Percentiles rank a stretch among this genome's conserved stretches.
Evolutionary conservation across 1,140 invertebrate genomes (phyloP).

Genomic region (Macrocentrus cingulum): DNA sequence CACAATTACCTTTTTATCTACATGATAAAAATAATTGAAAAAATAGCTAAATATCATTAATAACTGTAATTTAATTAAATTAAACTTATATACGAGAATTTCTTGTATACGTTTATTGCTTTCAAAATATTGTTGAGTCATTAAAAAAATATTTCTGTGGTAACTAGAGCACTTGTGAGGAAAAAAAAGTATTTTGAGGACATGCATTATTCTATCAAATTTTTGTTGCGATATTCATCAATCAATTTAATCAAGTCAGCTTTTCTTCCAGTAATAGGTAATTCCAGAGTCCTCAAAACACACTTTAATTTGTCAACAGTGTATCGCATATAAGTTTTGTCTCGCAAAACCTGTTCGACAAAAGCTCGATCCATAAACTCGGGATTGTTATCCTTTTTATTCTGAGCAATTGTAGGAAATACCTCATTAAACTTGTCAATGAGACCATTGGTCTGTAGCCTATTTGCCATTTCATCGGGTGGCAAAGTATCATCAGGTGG

Average conservation of each 20-base stretch:
- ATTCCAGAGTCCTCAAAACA: neutral
- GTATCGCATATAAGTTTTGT: neutral
- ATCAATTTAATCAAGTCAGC: constrained; percentile 1
- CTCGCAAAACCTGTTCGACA: neutral
- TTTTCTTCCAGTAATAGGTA: neutral
- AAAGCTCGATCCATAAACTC: neutral
- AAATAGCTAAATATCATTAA: too few relatives aligned
- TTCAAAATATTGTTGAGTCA: too few relatives aligned
- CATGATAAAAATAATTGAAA: too few relatives aligned
- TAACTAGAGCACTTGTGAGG: too few relatives aligned
- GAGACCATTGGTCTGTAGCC: neutral
- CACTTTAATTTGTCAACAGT: constrained; percentile 5
- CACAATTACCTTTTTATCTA: too few relatives aligned
- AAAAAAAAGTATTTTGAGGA: too few relatives aligned
- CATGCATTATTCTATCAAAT: neutral
- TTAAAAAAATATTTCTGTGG: too few relatives aligned
- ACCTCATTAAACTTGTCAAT: neutral
- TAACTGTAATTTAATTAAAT: too few relatives aligned
- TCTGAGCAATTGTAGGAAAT: neutral
- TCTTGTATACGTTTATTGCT: too few relatives aligned
- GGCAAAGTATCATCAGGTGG: constrained; percentile 7
- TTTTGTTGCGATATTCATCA: neutral
- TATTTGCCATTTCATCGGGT: neutral
- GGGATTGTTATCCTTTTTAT: neutral
- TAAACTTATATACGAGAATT: too few relatives aligned